Base-by-base conservation (phyloP, 2,113 vertebrate genomes). In the Clupea harengus region DNA sequence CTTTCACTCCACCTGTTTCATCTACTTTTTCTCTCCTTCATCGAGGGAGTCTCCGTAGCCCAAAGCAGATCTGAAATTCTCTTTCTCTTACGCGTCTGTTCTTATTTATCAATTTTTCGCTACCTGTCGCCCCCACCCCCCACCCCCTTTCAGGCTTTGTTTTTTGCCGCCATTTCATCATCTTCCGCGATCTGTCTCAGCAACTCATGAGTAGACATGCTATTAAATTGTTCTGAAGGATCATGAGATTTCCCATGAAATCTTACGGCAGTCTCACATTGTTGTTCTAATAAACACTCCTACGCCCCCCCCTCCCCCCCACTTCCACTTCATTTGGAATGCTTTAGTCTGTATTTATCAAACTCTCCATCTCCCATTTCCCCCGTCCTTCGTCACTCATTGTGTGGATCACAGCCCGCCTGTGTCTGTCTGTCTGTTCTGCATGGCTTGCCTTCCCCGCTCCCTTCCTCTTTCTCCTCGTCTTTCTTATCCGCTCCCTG, bases 71-170 rank as follows among this genome's bases (percentile, higher is more conserved):
- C 54, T 82, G 81, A 81, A 82, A 32, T 82, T 87, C 64, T 87
- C 49, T 75, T 47, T 75, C 86, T 60, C 86, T 60, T 80, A 45
- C 82, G 20, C 9, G 60, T 52, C 46, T 85, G 46, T 22, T 83
- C 82, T 83, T 85, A 83, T 87, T 87, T 78, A 87, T 83, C 78
- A 78, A 32, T 4, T 72, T 72, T 64, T 72, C 80, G 67, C 60
- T 7, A 39, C 57, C 47, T 83, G 82, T 83, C 82, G 20, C 47
- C 52, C 8, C 52, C 8, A n/a, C 17, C 52, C 39, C 52, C 54
- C 82, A 46, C 80, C 49, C 22, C 32, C 46, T 60, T 82, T 81
- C 84, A 83, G 45, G 46, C 83, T 45, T 46, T 81, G 47, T 85
- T 20, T 85, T 52, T 81, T 8, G 17, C 49, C 39, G 50, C 72